Evolutionary conservation across 2,113 vertebrate species (phyloP).

Genomic region (Rhizomys pruinosus): DNA sequence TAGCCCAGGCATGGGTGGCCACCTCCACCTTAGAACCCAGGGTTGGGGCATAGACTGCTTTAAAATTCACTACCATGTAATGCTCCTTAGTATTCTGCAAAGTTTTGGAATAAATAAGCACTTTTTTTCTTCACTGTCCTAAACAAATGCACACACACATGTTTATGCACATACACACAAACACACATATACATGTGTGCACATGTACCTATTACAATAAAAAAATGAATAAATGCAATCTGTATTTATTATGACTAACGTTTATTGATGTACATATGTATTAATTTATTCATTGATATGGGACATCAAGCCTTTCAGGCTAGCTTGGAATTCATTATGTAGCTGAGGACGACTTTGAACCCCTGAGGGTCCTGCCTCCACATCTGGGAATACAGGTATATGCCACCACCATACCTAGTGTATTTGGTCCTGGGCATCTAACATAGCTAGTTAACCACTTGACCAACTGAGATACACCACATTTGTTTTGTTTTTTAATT

Average conservation of each 20-base stretch:
- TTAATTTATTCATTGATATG: neutral
- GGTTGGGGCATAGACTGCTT: too few relatives aligned
- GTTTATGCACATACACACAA: neutral
- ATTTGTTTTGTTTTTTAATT: neutral
- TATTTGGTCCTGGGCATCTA: neutral
- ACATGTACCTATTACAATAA: neutral
- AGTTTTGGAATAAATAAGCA: neutral
- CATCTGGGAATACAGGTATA: neutral
- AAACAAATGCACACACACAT: neutral
- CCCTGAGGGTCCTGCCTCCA: neutral
- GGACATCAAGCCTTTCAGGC: neutral
- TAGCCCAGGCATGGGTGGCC: accelerated
- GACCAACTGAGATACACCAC: neutral
- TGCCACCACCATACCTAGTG: too few relatives aligned
- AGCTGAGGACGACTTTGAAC: neutral
- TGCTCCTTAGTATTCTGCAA: neutral
- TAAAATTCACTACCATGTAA: neutral
- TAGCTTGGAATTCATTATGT: neutral
- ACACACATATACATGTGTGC: neutral
- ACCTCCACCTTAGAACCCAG: accelerated
- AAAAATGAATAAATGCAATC: too few relatives aligned
- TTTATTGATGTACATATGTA: too few relatives aligned
- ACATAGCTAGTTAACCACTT: neutral
- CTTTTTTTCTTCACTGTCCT: neutral
- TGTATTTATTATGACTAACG: neutral